Conservation (phyloP, 2,113 vertebrate species). For the Passer montanus region DNA sequence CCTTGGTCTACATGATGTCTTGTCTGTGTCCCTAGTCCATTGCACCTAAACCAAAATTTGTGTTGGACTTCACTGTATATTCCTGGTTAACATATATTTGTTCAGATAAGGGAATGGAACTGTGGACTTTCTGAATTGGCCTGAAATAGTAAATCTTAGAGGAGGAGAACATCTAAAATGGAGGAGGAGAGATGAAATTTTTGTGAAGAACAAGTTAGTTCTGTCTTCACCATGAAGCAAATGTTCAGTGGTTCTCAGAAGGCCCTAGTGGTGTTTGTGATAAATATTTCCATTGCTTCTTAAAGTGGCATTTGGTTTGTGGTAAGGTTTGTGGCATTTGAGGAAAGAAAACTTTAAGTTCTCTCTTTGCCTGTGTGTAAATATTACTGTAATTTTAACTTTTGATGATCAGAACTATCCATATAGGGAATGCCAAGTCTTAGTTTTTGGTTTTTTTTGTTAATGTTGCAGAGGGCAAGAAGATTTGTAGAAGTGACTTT, state of each 20-base stretch:
- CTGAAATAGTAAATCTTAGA: not conserved
- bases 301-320: not conserved
- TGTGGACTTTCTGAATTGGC: not conserved
- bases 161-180: not conserved
- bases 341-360: not conserved
- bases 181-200: not conserved
- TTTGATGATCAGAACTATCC: not conserved
- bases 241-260: not conserved
- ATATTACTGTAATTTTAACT: not conserved
- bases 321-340: not conserved
- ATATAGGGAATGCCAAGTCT: not conserved
- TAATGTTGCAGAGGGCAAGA: not conserved
- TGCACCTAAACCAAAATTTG: not conserved
- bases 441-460: not conserved
- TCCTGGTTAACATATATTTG: not conserved
- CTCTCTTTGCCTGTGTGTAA: not conserved
- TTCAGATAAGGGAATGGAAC: not conserved
- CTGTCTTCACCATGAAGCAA: not conserved
- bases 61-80: not conserved
- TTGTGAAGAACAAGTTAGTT: not conserved
- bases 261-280: not conserved
- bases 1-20: not conserved
- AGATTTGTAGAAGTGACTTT: not conserved
- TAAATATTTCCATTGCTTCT: not conserved
- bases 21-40: not conserved